Percentiles rank a stretch among this genome's conserved stretches.
Conservation (phyloP, 2,797 vertebrate genomes). For the Cirrhinus mrigala region DNA sequence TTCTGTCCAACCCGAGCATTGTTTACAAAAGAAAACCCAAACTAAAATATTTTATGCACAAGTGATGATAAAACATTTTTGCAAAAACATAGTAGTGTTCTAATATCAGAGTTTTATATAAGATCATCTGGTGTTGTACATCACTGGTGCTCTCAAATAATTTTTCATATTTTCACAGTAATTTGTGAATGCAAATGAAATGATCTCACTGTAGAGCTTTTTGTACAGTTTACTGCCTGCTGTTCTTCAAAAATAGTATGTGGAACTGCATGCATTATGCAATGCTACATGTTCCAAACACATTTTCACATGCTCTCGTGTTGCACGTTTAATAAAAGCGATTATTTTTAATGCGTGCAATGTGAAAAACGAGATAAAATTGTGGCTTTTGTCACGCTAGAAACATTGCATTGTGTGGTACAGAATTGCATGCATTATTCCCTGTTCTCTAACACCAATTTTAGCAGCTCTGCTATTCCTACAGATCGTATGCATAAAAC, state of each 20-base stretch:
- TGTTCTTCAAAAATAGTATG: background rate
- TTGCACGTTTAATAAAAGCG: background rate
- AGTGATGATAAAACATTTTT: too few species aligned
- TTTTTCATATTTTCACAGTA: background rate
- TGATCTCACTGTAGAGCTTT: background rate
- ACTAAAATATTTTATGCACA: too few species aligned
- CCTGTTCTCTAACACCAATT: background rate
- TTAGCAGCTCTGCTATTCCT: background rate
- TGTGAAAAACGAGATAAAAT: background rate
- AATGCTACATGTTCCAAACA: background rate
- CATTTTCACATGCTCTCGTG: background rate
- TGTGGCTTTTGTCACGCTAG: background rate
- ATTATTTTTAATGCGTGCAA: background rate
- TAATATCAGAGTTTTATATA: background rate
- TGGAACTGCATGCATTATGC: constrained; percentile 1
- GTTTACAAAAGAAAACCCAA: too few species aligned
- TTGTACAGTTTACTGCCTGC: background rate
- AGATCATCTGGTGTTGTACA: background rate
- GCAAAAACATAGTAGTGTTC: background rate
- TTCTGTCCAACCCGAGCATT: too few species aligned
- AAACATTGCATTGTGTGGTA: background rate
- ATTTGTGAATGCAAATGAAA: background rate
- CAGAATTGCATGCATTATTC: background rate
- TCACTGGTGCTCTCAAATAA: background rate
- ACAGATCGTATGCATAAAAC: background rate